These are phyloP conservation scores for Coenonympha arcania DNA, from an alignment of 2,888 invertebrate genomes.

Conservation along the genomic window DNA sequence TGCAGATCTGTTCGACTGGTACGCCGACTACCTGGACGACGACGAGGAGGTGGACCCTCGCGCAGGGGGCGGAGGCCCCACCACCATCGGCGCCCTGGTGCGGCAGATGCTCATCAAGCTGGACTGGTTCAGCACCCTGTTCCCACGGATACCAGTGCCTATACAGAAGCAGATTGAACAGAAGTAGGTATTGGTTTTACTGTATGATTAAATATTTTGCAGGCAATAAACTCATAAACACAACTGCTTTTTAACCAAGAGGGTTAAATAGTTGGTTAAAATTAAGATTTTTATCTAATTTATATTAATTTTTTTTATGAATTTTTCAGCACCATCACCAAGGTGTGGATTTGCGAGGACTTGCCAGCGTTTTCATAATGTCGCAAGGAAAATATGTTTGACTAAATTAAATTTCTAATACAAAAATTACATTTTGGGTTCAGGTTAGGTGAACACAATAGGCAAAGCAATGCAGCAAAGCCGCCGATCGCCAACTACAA, in stretches of 20 bases:
- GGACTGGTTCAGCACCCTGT: slow-evolving; percentile 99
- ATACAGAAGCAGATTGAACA: slow-evolving; percentile 94
- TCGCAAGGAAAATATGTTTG: neutral
- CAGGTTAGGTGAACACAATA: slow-evolving; percentile 65
- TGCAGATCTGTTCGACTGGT: slow-evolving; percentile 96
- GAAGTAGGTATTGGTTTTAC: slow-evolving; percentile 55
- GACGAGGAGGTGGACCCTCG: slow-evolving; percentile 98
- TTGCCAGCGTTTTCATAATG: neutral
- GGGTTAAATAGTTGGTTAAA: too few species aligned
- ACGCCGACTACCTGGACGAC: slow-evolving; percentile 95
- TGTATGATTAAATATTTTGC: too few species aligned
- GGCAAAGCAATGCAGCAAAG: slow-evolving; percentile 37
- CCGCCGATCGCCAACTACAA: slow-evolving; percentile 27
- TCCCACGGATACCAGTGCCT: slow-evolving; percentile 98
- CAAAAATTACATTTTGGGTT: neutral
- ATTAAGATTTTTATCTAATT: too few species aligned
- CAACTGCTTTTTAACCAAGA: too few species aligned
- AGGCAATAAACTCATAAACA: too few species aligned
- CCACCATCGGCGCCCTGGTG: slow-evolving; percentile 93
- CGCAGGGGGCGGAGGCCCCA: slow-evolving; percentile 94
- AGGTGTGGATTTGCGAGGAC: neutral
- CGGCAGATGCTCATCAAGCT: slow-evolving; percentile 94
- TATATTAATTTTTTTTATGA: neutral
- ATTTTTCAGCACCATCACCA: neutral
- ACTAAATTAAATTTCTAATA: neutral